phyloP scores from a whole-genome alignment of 2,888 invertebrate genomes.

The Chymomyza procnemis region DNA sequence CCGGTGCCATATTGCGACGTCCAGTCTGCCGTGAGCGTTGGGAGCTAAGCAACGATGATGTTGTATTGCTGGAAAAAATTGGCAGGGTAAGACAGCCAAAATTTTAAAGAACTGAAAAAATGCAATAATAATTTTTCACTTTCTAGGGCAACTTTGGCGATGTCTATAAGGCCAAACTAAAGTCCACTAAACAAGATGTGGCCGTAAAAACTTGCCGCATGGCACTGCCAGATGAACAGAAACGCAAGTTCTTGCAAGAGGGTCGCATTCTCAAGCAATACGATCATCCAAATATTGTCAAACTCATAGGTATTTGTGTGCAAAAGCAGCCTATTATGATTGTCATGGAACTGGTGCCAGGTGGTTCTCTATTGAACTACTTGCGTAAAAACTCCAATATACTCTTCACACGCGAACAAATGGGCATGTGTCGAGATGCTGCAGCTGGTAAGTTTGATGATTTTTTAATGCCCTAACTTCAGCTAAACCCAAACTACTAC shows the following conservation, averaged over 20 bases:
- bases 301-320: constrained; percentile 97
- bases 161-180: constrained; percentile 93
- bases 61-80: constrained; percentile 93
- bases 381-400: constrained; percentile 87
- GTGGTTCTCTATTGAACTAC: constrained; percentile 93
- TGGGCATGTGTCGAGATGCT: constrained; percentile 95
- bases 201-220: constrained; percentile 97
- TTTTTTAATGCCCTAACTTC: neutral
- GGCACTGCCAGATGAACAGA: constrained; percentile 94
- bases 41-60: constrained; percentile 98
- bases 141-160: constrained; percentile 97
- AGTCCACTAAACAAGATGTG: constrained; percentile 90
- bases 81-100: constrained; percentile 86
- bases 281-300: constrained; percentile 97
- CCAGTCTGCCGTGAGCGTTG: constrained; percentile 94
- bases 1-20: constrained; percentile 91
- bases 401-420: constrained; percentile 84
- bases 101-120: neutral
- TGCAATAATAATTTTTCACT: neutral
- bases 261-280: constrained; percentile 97
- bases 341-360: constrained; percentile 97
- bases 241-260: constrained; percentile 96
- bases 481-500: neutral
- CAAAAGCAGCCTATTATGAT: constrained; percentile 99
- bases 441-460: constrained; percentile 83